Evolutionary conservation across 1,140 invertebrate genomes (phyloP), one percentile per base, ranked within the genome.

Genomic region (Drosophila tsacasi): DNA sequence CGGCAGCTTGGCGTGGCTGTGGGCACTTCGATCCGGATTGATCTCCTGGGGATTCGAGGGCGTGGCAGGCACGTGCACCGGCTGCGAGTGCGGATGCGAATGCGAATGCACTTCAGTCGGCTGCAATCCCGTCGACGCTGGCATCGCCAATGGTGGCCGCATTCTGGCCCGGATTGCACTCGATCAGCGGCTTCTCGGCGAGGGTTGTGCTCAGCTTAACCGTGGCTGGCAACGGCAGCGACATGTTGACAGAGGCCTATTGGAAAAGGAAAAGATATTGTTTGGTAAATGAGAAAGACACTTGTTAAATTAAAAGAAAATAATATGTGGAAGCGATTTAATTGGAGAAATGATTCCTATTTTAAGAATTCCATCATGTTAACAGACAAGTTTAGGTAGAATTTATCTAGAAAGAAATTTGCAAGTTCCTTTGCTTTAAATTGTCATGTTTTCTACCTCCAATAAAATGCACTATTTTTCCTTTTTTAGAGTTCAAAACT

Each of bases 71-170:
- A 64, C 59, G 27, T 79, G 77, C 40, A 69, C 62, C 37, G 74
- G 75, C 37, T 65, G 59, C 54, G 66, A 74, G 58, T 78, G 84
- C 58, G 57, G 23, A 30, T 46, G 61, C 47, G 46, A 23, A 46
- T 46, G 44, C 19, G 55, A 21, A 42, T 68, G 82, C 17, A 67
- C 67, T 59, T 91, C 89, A 87, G 76, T 91, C 79, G 77, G 61
- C 73, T 91, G 87, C 75, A 91, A 58, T 63, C 80, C 80, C 54
- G 76, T 69, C 66, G 79, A 55, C n/a, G 69, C 67, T 73, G 77
- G 78, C 75, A 71, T 71, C 39, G 67, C 63, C 67, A 91, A 76
- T 9, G 87, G 83, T 55, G 89, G 89, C 74, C 87, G 76, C 89
- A 91, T 91, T 69, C 67, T 91, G 73, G 52, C 58, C 58, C 30